Percentiles rank a stretch among this genome's conserved stretches.
phyloP scores from a whole-genome alignment of 2,888 invertebrate species.

The Ophion slaviceki region DNA sequence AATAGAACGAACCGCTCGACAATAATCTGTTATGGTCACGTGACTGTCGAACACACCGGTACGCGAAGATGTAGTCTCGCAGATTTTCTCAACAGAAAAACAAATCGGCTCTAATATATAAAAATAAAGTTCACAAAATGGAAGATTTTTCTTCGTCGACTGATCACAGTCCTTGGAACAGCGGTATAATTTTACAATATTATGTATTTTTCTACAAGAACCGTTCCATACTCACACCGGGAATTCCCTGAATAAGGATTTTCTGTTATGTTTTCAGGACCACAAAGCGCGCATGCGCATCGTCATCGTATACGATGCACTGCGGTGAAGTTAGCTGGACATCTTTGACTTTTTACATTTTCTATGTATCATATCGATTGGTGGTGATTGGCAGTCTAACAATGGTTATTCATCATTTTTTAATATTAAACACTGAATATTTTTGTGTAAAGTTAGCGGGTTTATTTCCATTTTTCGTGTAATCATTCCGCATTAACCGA shows the following conservation, averaged over 20 bases:
- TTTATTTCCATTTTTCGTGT: too few relatives aligned
- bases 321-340: not conserved
- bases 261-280: not conserved
- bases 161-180: not conserved
- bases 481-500: too few relatives aligned
- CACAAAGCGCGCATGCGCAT: not conserved
- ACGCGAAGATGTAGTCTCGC: not conserved
- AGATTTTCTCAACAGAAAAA: not conserved
- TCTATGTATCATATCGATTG: not conserved
- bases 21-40: not conserved
- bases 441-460: too few relatives aligned
- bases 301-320: not conserved
- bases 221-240: not conserved
- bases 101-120: not conserved
- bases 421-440: too few relatives aligned
- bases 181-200: not conserved
- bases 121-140: not conserved
- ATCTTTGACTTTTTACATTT: not conserved
- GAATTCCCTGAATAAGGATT: not conserved
- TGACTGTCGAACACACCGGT: not conserved
- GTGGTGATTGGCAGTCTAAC: too few relatives aligned
- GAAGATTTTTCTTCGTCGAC: not conserved
- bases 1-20: not conserved
- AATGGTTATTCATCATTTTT: too few relatives aligned
- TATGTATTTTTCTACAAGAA: not conserved